These are phyloP conservation scores for Gila orcuttii DNA, from an alignment of 2,113 vertebrate species.

Conservation along the genomic window DNA sequence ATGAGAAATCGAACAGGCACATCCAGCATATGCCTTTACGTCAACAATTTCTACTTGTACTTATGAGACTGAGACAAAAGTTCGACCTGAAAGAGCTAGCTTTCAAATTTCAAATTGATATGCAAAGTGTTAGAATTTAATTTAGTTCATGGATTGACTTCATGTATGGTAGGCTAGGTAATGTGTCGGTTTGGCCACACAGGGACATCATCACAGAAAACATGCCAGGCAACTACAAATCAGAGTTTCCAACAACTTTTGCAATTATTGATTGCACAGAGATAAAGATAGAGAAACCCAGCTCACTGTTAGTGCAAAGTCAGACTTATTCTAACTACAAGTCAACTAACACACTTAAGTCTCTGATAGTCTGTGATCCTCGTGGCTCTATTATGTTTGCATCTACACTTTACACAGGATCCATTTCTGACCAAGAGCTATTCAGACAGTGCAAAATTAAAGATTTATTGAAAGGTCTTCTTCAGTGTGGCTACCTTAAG, in stretches of 20 bases:
- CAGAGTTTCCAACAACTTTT: constrained; percentile 33
- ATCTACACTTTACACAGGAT: constrained; percentile 27
- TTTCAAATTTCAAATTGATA: constrained; percentile 13
- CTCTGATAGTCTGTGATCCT: constrained; percentile 46
- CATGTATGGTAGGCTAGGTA: constrained; percentile 1
- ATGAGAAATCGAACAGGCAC: background rate
- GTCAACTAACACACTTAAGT: constrained; percentile 38
- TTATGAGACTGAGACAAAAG: background rate
- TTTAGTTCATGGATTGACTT: background rate
- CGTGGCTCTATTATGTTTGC: constrained; percentile 37
- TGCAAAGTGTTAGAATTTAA: constrained; percentile 10
- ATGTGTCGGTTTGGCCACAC: constrained; percentile 32
- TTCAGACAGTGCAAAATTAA: background rate
- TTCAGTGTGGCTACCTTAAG: too few relatives aligned
- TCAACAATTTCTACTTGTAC: background rate
- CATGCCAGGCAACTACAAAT: constrained; percentile 23
- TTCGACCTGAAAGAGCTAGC: background rate
- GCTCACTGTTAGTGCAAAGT: constrained; percentile 16
- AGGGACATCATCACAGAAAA: constrained; percentile 19
- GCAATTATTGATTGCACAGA: constrained; percentile 17
- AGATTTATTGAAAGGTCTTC: too few relatives aligned
- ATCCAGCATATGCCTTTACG: background rate
- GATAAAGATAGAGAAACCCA: constrained; percentile 24
- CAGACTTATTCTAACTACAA: constrained; percentile 37
- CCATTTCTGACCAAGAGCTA: constrained; percentile 34